Evolutionary conservation across 2,888 invertebrate genomes (phyloP), one percentile per base, ranked within the genome.

Genomic region (Pyrrhia umbra): DNA sequence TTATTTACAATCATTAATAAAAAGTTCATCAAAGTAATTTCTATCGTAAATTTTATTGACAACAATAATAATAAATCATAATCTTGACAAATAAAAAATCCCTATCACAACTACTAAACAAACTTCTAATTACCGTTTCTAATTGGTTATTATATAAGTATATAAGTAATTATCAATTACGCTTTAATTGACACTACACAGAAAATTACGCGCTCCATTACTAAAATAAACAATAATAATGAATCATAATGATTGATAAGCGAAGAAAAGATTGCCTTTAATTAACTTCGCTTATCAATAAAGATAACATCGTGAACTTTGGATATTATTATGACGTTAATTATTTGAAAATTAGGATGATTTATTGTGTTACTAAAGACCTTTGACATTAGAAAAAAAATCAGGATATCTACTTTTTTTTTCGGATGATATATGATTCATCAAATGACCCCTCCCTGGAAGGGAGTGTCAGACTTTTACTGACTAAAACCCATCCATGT

Each of bases 241-340:
- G 54, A 62, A 72, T 72, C 60, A 72, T 51, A 30, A 57, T 79
- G 76, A 75, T 67, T 67, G 72, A 79, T 75, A 72, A 75, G 46
- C 43, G 8, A 18, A 16, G 43, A 49, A 59, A 56, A 34, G 8
- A 21, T 63, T 63, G 46, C 42, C 59, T 64, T 63, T 45, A 63
- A 58, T 64, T 68, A 51, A n/a, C 34, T 39, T 37, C 1, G 18
- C 56, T 55, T 68, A 58, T 56, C 49, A 58, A 13, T 39, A 2
- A 2, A 16, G 61, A 73, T 73, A 73, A 30, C 37, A 57, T 57
- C 39, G 20, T 50, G 40, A 50, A 61, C 49, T 61, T 61, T 66
- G 21, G n/a, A 6, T n/a, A 43, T 20, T 47, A n/a, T 52, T 23
- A 9, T 65, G 52, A 49, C 47, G 8, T 25, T 71, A 23, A 40